Evolutionary conservation across 1,140 invertebrate genomes (phyloP), one percentile per base, ranked within the genome.

Genomic region (Batillaria attramentaria): DNA sequence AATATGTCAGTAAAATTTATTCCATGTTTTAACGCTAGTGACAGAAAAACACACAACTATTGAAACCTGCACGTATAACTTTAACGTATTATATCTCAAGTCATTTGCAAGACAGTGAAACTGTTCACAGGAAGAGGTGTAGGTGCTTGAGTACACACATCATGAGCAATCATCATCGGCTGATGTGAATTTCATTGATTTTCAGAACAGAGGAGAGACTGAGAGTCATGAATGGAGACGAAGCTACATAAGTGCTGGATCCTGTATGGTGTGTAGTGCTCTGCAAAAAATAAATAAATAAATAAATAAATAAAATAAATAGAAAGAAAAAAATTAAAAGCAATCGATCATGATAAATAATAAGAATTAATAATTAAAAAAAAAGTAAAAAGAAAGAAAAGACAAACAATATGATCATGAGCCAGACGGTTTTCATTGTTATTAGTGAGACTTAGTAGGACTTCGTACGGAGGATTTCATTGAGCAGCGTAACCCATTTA

Each of bases 211-310:
- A 66, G 62, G 31, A 66, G n/a, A 3, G 28, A 5, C 3, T 35
- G 3, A 6, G 35, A 13, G 18, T 24, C 13, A 41, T 69, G 4
- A 20, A 41, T 35, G 5, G 50, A 31, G 18, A 24, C 4, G 20
- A 8, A 24, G 28, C 42, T 31, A 70, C 68, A 70, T 46, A 24
- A 70, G 68, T 24, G 37, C 41, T 4, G 74, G 24, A 60, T 76
- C 62, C 35, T 76, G 74, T n/a, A 76, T 76, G 18, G 74, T 28
- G 57, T 76, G 57, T 35, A 76, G 60, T 3, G 37, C 57, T 42
- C 62, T 76, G 74, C 28, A 73, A 73, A 39, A 43, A 65, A 62
- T 62, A 16, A 62, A n/a, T 16, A 62, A 62, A 28, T 28, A n/a
- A 62, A 62, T 62, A 6, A 8, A 16, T 62, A 69, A 69, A 31